Percentiles rank a stretch among this genome's conserved stretches.
Conservation (phyloP, 2,113 vertebrate species). For the Sebastes fasciatus region DNA sequence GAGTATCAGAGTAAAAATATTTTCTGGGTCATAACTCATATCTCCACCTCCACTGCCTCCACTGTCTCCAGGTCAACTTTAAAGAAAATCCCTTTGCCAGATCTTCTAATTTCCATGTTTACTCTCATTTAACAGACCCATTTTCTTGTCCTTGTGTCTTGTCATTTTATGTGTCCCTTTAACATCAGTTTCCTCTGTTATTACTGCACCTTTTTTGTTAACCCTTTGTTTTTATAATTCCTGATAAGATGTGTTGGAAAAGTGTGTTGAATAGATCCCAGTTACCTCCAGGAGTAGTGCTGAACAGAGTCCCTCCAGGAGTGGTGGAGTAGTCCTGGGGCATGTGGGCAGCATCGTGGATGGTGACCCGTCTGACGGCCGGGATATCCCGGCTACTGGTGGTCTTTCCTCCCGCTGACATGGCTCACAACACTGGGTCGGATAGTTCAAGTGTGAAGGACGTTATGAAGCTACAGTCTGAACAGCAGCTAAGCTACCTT, state of each 20-base stretch:
- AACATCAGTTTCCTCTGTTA: neutral
- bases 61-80: neutral
- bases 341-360: slow-evolving; percentile 88
- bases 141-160: too few species aligned
- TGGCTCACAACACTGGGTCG: slow-evolving; percentile 44
- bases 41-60: neutral
- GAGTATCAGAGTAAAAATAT: neutral
- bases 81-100: too few species aligned
- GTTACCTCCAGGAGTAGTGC: slow-evolving; percentile 93
- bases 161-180: neutral
- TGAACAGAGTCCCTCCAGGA: slow-evolving; percentile 92
- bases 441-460: neutral
- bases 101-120: too few species aligned
- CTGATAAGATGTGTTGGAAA: neutral
- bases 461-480: neutral
- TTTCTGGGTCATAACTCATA: neutral
- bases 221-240: fast-evolving
- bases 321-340: slow-evolving; percentile 92
- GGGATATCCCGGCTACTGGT: slow-evolving; percentile 89
- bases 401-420: slow-evolving; percentile 87
- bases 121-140: too few species aligned
- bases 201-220: neutral
- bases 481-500: neutral
- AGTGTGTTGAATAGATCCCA: neutral
- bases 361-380: slow-evolving; percentile 83